Conservation (phyloP, 2,797 vertebrate genomes). For the Acanthopagrus latus region DNA sequence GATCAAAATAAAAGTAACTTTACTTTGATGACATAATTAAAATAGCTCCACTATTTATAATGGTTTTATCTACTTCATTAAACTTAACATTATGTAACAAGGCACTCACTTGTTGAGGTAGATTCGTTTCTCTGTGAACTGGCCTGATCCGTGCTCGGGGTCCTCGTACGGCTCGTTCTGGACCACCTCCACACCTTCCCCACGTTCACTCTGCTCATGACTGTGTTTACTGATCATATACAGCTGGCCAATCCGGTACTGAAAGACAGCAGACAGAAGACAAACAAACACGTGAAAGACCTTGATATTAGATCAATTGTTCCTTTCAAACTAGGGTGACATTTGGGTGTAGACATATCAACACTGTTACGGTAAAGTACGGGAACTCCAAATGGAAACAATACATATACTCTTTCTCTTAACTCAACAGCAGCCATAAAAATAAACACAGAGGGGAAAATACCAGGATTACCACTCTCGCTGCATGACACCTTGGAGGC, state of each 20-base stretch:
- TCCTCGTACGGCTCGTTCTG: conserved; percentile 96
- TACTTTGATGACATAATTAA: no score
- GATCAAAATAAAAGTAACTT: no score
- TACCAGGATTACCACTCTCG: conserved; percentile 50
- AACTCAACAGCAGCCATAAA: conserved; percentile 36
- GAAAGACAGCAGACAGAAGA: conserved; percentile 65
- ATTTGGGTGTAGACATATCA: neutral
- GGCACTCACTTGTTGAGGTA: conserved; percentile 95
- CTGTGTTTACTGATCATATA: conserved; percentile 99
- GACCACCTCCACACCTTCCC: conserved; percentile 97
- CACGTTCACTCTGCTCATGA: conserved; percentile 96
- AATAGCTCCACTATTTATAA: no score
- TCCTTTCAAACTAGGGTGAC: conserved; percentile 20
- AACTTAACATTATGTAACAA: neutral
- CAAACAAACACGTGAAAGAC: conserved; percentile 32
- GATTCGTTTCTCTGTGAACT: conserved; percentile 97
- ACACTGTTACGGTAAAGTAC: neutral
- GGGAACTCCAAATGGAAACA: conserved; percentile 25
- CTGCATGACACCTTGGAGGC: conserved; percentile 22
- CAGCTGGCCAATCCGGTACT: conserved; percentile 98
- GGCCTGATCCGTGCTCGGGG: conserved; percentile 93
- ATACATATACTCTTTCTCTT: conserved; percentile 4
- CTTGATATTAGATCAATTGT: conserved; percentile 14
- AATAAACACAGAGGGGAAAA: conserved; percentile 56
- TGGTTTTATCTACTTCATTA: neutral